A percentile compares a stretch with the other conserved stretches of the same genome.
Evolutionary conservation across 92 coral and sea anemone genomes (phyloP).

Genomic region (Umimayanthus chanpuru): DNA sequence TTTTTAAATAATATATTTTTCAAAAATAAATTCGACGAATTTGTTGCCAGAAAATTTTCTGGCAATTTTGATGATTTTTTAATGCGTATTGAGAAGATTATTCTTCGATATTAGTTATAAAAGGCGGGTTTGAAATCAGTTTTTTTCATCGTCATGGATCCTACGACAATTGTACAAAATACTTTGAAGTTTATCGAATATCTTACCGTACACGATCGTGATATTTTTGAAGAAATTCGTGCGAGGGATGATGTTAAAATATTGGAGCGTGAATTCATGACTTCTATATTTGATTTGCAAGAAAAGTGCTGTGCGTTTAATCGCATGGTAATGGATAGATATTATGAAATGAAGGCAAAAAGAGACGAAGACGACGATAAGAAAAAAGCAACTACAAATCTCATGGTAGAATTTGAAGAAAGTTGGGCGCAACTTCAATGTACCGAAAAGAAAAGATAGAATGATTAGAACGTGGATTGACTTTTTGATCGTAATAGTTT

Average conservation of each 20-base stretch:
- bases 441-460: conserved; percentile 10
- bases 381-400: conserved; percentile 3
- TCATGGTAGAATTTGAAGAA: conserved; percentile 9
- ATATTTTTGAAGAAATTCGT: conserved; percentile 11
- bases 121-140: conserved; percentile 14
- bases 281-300: conserved; percentile 7
- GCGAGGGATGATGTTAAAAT: conserved; percentile 5
- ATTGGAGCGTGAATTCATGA: conserved; percentile 14
- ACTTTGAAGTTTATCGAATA: conserved; percentile 8
- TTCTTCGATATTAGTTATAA: conserved; percentile 7
- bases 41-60: conserved; percentile 12
- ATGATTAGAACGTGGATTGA: conserved; percentile 13
- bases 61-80: conserved; percentile 3
- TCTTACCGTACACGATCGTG: conserved; percentile 12
- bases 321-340: conserved; percentile 11
- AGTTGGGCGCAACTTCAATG: conserved; percentile 15
- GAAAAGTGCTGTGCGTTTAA: conserved; percentile 14
- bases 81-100: conserved; percentile 12
- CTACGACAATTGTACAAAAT: conserved; percentile 10
- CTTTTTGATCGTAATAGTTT: conserved; percentile 9
- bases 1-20: conserved; percentile 8
- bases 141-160: conserved; percentile 12
- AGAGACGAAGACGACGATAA: conserved; percentile 14
- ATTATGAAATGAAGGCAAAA: conserved; percentile 7
- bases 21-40: conserved; percentile 12